Base-by-base conservation (phyloP, 2,113 vertebrate species). In the Sinocyclocheilus anshuiensis region DNA sequence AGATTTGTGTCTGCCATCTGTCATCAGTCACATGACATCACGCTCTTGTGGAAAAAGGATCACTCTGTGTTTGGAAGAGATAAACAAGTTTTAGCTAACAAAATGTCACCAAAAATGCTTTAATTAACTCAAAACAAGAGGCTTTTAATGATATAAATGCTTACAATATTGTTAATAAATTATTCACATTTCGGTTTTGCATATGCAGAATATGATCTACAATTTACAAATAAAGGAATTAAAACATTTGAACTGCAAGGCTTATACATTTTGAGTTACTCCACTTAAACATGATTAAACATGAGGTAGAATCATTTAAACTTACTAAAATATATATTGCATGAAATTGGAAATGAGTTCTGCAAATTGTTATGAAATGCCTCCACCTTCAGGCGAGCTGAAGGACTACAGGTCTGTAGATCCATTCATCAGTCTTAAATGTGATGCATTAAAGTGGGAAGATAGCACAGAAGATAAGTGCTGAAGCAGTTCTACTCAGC, bases 341-440 rank as follows among this genome's bases (percentile, higher is more conserved):
- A 80, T 13, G 57, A 16, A 11, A 26, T 18, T 55, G 2, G 4
- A 29, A 55, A 29, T 57, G 7, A 22, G 76, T 11, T 79, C 29
- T 65, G 39, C 13, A 24, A 55, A 11, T 71, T 42, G 39, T 55
- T 4, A 20, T 24, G 22, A 74, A 72, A 20, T 86, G 71, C 36
- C 65, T 80, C 84, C 77, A 76, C 50, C 81, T 84, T 20, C 69
- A 63, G 84, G 74, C 8, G 24, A 74, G 50, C 26, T 29, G 15
- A 16, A 53, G 22, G 0, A 67, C 33, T 79, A 39, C 77, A 50
- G 1, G 33, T 80, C 5, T 74, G 9, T 74, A 42, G 69, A 72
- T 78, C 18, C 42, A 45, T 45, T 45, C 10, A 45, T 45, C 42
- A 45, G 42, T 45, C 6, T 79, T 4, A 8, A 50, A 20, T 4